Evolutionary conservation across 2,113 vertebrate species (phyloP), one percentile per base, ranked within the genome.

Genomic region (Daphoenositta chrysoptera): DNA sequence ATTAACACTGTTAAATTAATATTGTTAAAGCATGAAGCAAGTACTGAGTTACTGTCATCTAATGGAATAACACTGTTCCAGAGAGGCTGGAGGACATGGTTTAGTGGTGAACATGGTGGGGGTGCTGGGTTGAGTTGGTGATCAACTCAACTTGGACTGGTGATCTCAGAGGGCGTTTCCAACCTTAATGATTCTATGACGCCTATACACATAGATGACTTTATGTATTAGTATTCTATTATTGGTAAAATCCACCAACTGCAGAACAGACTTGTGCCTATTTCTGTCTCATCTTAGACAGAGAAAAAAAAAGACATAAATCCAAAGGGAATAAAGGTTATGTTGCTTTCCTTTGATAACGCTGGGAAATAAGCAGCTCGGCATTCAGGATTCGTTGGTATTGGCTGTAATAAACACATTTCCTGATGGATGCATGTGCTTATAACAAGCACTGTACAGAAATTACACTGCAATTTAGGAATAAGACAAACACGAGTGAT

Each of bases 401-500:
- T 75, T 58, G 10, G 1, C 72, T 26, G 69, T 3, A 42, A 96
- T 65, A 92, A 96, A 93, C 88, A 89, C 85, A 9, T 26, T 48
- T 86, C 92, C 96, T 48, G 88, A 75, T 69, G 96, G 13, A 71
- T 1, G 56, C 13, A 70, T 24, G 92, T 42, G 88, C 73, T 33
- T 35, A 4, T 6, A 89, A 69, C 3, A 21, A 95, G 95, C 88
- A 8, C 88, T 47, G 93, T 60, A 79, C 65, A 37, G 56, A 79
- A 92, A 71, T 15, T 80, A 61, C 90, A 76, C 92, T 53, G 86
- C 84, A 83, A 84, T 93, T 93, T 17, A 33, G 69, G 96, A 75
- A 23, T 13, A 24, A 87, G 90, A n/a, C 92, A 92, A 96, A 94
- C 80, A 57, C 22, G 6, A 93, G 83, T 2, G 80, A 92, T 28